A percentile compares a stretch with the other conserved stretches of the same genome.
phyloP scores from a whole-genome alignment of 2,888 invertebrate genomes.

The Dioctria rufipes region DNA sequence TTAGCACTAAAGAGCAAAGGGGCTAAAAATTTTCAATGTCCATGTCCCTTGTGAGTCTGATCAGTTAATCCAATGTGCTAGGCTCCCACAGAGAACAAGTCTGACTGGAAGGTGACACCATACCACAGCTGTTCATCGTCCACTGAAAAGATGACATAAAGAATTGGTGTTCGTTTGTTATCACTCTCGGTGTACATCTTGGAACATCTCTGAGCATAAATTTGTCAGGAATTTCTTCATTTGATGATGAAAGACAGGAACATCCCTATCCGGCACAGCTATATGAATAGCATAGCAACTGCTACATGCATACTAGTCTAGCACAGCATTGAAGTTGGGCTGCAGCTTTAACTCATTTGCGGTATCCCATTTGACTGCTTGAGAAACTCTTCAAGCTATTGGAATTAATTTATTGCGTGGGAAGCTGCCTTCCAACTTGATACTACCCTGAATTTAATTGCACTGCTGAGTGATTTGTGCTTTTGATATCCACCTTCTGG shows the following conservation, averaged over 20 bases:
- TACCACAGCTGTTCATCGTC: constrained; percentile 20
- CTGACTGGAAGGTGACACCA: background rate
- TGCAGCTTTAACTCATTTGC: constrained; percentile 4
- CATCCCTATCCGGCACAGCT: background rate
- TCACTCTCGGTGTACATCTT: constrained; percentile 14
- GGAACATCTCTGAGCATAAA: constrained; percentile 40
- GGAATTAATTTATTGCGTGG: constrained; percentile 52
- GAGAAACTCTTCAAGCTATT: constrained; percentile 49
- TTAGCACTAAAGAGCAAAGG: constrained; percentile 45
- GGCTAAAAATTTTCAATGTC: constrained; percentile 30
- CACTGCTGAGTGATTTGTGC: constrained; percentile 47
- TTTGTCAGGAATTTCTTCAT: constrained; percentile 48
- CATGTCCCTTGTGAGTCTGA: constrained; percentile 1
- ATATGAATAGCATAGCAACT: background rate
- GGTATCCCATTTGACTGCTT: constrained; percentile 40
- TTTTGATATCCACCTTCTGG: constrained; percentile 44
- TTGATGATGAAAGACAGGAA: constrained; percentile 42
- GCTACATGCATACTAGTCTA: background rate
- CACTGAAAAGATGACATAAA: constrained; percentile 37
- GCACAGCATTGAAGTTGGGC: background rate
- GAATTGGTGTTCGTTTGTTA: constrained; percentile 40
- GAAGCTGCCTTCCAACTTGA: constrained; percentile 39
- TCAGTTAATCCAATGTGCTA: constrained; percentile 10
- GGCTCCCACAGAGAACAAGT: background rate
- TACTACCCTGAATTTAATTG: constrained; percentile 49